These are phyloP conservation scores for Sarcoramphus papa DNA, from an alignment of 2,797 vertebrate genomes.

Conservation along the genomic window DNA sequence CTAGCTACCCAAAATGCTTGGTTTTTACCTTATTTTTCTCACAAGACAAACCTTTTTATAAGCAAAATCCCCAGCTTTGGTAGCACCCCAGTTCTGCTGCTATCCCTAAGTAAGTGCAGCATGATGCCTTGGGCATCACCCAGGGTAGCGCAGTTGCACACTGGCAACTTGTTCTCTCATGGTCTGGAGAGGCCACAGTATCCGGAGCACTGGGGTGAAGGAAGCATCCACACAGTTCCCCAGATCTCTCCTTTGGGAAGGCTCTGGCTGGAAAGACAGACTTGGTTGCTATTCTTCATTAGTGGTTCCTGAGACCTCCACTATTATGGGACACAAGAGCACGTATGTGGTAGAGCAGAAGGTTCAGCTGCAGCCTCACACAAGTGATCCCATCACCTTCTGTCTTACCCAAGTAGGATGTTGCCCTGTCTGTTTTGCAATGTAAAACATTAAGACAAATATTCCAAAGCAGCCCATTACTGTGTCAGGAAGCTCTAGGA, in stretches of 20 bases:
- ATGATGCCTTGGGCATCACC: rapidly evolving
- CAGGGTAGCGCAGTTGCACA: rapidly evolving
- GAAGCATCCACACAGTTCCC: neutral
- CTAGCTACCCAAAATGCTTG: neutral
- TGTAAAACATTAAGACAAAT: neutral
- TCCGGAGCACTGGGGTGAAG: neutral
- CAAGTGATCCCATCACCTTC: neutral
- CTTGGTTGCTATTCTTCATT: neutral
- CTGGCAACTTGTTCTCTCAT: neutral
- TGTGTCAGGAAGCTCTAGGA: neutral
- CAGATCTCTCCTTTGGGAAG: neutral
- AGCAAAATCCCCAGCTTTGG: neutral
- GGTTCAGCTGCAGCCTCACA: neutral
- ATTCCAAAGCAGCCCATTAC: neutral
- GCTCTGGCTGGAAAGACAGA: neutral
- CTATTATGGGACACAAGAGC: neutral
- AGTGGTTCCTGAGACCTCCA: neutral
- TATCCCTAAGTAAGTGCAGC: neutral
- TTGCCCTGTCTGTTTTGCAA: neutral
- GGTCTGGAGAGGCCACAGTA: rapidly evolving
- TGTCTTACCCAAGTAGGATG: neutral
- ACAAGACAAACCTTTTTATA: neutral
- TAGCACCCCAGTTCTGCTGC: neutral
- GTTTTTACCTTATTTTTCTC: neutral
- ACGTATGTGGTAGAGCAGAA: neutral